Evolutionary conservation across 1,140 invertebrate genomes (phyloP).

Genomic region (Lepidostoma basale): DNA sequence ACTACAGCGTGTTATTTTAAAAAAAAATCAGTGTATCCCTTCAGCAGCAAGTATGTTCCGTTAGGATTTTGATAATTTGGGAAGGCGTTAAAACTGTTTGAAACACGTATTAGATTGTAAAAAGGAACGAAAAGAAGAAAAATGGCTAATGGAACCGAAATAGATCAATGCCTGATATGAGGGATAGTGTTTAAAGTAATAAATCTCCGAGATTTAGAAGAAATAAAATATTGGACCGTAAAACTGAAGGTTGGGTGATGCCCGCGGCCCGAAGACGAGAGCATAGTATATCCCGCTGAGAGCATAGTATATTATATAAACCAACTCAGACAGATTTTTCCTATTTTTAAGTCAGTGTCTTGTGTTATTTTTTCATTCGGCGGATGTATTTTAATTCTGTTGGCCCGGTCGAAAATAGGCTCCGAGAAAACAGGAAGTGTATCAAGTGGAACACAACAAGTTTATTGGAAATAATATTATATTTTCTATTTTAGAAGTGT

Average conservation of each 20-base stretch:
- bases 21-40: no score
- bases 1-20: no score
- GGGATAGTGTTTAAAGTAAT: not conserved
- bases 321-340: slow-evolving; percentile 14
- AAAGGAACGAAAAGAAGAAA: no score
- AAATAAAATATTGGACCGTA: slow-evolving; percentile 9
- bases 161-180: no score
- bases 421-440: slow-evolving; percentile 13
- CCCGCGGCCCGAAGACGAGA: slow-evolving; percentile 8
- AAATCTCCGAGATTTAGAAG: slow-evolving; percentile 9
- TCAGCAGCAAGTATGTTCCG: no score
- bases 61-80: no score
- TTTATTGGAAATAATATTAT: slow-evolving; percentile 8
- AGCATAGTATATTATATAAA: slow-evolving; percentile 25
- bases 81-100: no score
- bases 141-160: no score
- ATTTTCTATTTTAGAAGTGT: no score
- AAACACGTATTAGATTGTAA: no score
- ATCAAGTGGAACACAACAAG: slow-evolving; percentile 20
- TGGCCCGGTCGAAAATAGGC: slow-evolving; percentile 27
- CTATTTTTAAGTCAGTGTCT: slow-evolving; percentile 26
- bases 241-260: slow-evolving; percentile 4
- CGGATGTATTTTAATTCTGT: slow-evolving; percentile 34
- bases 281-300: slow-evolving; percentile 4
- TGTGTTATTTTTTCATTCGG: slow-evolving; percentile 37